These are phyloP conservation scores for Diogma glabrata DNA, from an alignment of 2,888 invertebrate genomes.

Conservation along the genomic window DNA sequence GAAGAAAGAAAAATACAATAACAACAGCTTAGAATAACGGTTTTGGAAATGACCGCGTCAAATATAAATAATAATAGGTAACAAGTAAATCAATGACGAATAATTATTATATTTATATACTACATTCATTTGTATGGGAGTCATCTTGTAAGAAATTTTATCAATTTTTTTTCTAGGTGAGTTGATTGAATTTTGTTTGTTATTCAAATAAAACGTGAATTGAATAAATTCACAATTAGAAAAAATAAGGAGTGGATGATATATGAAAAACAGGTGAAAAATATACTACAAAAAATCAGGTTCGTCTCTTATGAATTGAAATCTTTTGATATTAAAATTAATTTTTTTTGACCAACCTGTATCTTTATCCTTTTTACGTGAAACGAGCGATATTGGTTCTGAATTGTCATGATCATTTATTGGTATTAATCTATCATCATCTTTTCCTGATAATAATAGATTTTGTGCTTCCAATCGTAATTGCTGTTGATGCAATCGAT, in stretches of 20 bases:
- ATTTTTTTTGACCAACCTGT: conserved; percentile 6
- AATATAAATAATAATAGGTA: conserved; percentile 7
- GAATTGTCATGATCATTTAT: conserved; percentile 31
- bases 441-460: conserved; percentile 55
- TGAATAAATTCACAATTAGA: not conserved
- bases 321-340: conserved; percentile 1
- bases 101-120: not conserved
- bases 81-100: conserved; percentile 7
- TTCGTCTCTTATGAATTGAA: conserved; percentile 7
- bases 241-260: conserved; percentile 1
- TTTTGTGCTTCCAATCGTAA: conserved; percentile 70
- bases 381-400: conserved; percentile 51
- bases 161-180: not conserved
- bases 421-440: conserved; percentile 47
- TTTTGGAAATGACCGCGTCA: conserved; percentile 7
- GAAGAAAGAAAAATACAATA: too few relatives aligned
- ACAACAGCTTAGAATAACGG: too few relatives aligned
- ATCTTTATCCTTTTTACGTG: conserved; percentile 33
- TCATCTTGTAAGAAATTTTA: conserved; percentile 3
- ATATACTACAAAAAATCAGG: conserved; percentile 11
- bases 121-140: not conserved
- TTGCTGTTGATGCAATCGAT: conserved; percentile 85
- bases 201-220: conserved; percentile 5
- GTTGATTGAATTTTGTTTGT: not conserved
- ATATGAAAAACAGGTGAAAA: not conserved